Conservation (phyloP, 2,113 vertebrate genomes). For the Macaca nemestrina region DNA sequence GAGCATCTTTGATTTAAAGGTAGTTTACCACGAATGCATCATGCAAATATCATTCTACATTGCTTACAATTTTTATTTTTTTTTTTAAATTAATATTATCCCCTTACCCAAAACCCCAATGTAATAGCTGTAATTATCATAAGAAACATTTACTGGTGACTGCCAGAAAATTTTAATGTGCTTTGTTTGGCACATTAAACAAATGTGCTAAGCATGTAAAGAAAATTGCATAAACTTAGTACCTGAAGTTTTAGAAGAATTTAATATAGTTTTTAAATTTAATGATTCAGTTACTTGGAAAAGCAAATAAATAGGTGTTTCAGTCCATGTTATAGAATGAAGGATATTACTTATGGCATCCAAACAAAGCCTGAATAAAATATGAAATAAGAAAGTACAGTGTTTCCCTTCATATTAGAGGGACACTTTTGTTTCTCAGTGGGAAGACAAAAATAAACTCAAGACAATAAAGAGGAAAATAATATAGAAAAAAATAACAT, state of each 20-base stretch:
- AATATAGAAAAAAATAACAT: not conserved
- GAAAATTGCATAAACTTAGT: not conserved
- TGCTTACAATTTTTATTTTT: not conserved
- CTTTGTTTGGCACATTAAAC: not conserved
- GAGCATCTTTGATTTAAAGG: constrained; percentile 22
- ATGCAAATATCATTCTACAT: not conserved
- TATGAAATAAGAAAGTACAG: not conserved
- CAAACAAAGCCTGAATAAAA: not conserved
- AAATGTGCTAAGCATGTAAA: not conserved
- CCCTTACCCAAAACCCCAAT: not conserved
- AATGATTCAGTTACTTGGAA: not conserved
- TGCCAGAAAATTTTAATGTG: not conserved
- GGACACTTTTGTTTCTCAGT: not conserved
- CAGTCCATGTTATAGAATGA: not conserved
- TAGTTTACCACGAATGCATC: not conserved
- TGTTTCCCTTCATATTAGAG: not conserved
- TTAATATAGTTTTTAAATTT: not conserved
- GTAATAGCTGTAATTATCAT: not conserved
- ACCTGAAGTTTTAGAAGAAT: not conserved
- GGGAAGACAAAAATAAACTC: not conserved
- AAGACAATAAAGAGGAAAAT: not conserved
- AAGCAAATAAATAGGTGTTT: not conserved
- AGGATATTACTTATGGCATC: not conserved
- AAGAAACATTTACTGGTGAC: not conserved
- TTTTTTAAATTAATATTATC: not conserved